phyloP scores from a whole-genome alignment of 1,140 invertebrate genomes.

The Rhynchophorus ferrugineus region DNA sequence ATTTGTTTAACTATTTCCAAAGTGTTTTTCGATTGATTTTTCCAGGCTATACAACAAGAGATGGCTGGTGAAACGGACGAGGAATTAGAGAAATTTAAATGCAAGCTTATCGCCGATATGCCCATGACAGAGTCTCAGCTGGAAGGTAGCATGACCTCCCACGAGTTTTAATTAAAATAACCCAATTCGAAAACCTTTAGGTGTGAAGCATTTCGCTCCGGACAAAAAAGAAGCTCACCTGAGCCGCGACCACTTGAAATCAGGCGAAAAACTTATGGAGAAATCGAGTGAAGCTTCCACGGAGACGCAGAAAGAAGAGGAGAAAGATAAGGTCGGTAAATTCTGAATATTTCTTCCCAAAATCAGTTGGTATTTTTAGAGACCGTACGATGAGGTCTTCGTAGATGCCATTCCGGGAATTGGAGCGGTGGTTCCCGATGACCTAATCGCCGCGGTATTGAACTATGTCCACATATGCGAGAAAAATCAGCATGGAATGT shows the following conservation, averaged over 20 bases:
- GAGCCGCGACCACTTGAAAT: neutral
- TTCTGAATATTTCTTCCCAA: no score
- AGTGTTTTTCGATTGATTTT: neutral
- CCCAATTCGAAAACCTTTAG: neutral
- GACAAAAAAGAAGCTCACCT: neutral
- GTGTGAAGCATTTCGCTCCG: neutral
- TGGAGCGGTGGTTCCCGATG: constrained; percentile 43
- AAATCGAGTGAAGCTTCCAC: neutral
- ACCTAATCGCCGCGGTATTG: constrained; percentile 42
- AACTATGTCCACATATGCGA: constrained; percentile 45
- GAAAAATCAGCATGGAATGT: constrained; percentile 46
- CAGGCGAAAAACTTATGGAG: neutral
- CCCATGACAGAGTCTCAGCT: constrained; percentile 23
- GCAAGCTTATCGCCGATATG: constrained; percentile 25
- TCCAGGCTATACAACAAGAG: constrained; percentile 26
- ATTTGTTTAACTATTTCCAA: no score
- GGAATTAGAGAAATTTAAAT: constrained; percentile 31
- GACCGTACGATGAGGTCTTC: constrained; percentile 29
- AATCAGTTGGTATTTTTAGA: constrained; percentile 12
- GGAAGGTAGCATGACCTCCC: constrained; percentile 22
- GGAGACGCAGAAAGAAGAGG: neutral
- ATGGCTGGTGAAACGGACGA: constrained; percentile 28
- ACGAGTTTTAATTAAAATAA: no score
- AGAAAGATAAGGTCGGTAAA: constrained; percentile 5
- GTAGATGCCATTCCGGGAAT: constrained; percentile 50